These are phyloP conservation scores for Catagonus wagneri DNA, from an alignment of 2,113 vertebrate genomes.

Conservation along the genomic window DNA sequence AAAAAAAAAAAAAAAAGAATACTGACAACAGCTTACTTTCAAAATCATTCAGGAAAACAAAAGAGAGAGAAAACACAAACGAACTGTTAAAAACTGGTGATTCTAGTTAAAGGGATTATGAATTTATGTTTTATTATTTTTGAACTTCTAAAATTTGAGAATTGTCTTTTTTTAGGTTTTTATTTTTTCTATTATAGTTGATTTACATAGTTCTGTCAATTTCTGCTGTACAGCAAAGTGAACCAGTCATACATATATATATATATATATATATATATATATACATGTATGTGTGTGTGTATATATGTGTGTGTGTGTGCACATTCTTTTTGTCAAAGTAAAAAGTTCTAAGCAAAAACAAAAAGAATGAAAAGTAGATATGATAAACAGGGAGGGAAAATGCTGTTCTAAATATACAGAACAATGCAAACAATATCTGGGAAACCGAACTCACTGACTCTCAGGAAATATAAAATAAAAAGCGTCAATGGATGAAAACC, in stretches of 20 bases:
- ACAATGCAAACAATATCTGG: background rate
- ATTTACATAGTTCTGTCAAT: too few species aligned
- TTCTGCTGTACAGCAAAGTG: too few species aligned
- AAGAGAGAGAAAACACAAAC: background rate
- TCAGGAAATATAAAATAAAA: background rate
- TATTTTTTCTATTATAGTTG: too few species aligned
- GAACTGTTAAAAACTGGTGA: conserved; percentile 25
- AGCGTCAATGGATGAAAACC: background rate
- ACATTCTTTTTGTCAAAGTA: too few species aligned
- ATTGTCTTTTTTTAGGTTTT: too few species aligned
- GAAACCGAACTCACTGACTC: background rate
- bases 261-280: too few species aligned
- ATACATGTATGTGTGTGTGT: too few species aligned
- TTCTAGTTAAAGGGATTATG: background rate
- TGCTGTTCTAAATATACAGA: background rate
- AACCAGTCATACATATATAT: too few species aligned
- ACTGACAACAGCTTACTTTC: background rate
- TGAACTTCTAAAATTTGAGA: conserved; percentile 11
- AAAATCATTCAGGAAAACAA: background rate
- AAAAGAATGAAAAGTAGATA: background rate
- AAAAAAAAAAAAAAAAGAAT: too few species aligned
- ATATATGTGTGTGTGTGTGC: too few species aligned
- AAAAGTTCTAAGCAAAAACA: conserved; percentile 51
- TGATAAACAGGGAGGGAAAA: background rate
- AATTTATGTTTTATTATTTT: background rate